Evolutionary conservation across 2,113 vertebrate species (phyloP).

Genomic region (Aramus guarauna): DNA sequence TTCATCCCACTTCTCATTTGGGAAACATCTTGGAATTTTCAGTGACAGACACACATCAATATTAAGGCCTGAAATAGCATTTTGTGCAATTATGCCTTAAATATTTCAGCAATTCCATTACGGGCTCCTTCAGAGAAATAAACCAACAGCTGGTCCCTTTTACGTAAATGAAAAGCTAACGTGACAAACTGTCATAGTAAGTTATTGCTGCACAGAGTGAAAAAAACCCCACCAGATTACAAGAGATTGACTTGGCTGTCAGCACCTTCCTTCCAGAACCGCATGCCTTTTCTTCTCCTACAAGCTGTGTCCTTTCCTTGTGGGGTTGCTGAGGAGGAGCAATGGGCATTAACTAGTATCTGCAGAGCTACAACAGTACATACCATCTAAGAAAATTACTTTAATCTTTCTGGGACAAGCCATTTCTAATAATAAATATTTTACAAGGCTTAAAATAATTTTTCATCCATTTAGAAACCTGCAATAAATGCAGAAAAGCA

Average conservation of each 20-base stretch:
- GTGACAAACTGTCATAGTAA: neutral
- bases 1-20: neutral
- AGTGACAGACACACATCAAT: neutral
- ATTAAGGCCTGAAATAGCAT: conserved; percentile 7
- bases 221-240: neutral
- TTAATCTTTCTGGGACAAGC: neutral
- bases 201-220: neutral
- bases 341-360: neutral
- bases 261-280: neutral
- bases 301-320: neutral
- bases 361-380: neutral
- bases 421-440: neutral
- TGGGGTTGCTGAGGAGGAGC: neutral
- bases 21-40: conserved; percentile 4
- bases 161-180: conserved; percentile 1
- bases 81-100: conserved; percentile 40
- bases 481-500: neutral
- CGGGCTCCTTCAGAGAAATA: conserved; percentile 26
- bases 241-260: neutral
- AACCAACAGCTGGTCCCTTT: conserved; percentile 24
- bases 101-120: conserved; percentile 60
- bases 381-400: neutral
- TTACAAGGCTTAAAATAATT: neutral
- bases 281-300: neutral
- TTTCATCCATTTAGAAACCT: neutral